Evolutionary conservation across 2,113 vertebrate genomes (phyloP), one percentile per base, ranked within the genome.

Genomic region (Pterocles burchelli): DNA sequence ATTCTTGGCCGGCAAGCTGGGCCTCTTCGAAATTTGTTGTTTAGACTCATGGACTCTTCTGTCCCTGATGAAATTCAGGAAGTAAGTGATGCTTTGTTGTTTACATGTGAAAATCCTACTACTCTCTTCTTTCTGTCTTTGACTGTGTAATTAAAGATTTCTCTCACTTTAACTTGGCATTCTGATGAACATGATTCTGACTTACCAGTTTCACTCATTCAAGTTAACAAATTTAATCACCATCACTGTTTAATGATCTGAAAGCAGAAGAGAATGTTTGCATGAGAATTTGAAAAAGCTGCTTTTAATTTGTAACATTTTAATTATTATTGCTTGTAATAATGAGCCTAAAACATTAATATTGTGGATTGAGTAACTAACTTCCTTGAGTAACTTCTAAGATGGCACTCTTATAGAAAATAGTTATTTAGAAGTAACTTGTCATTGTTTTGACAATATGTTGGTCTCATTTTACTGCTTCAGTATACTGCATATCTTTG

Each of bases 31-130:
- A 99, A 99, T 96, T 97, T 99, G 31, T 98, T 99, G 12, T 99
- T 99, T 83, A 98, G 99, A 46, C 93, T 99, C 91, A 99, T 99
- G 99, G 99, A 99, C 90, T 99, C 99, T 7, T 99, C 99, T 33
- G 99, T 99, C 36, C 99, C 99, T 38, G 99, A 99, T 96, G 99
- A 99, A 98, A 99, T 99, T 90, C 99, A 99, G 90, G 99, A 99
- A 98, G 99, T 99, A 96, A 96, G 96, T 91, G 33, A 48, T 66
- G 14, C 24, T 63, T 62, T 46, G 62, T 46, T 28, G 11, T 46
- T 85, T 19, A 33, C 13, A 3, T 24, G 17, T 45, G 31, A 45
- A 62, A 88, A 66, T 25, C 58, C 15, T 54, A 1, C 29, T 55
- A 7, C 26, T 54, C 4, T 36, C 6, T 22, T 17, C 28, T 58